phyloP scores from a whole-genome alignment of 1,140 invertebrate genomes.

The Orius insidiosus region DNA sequence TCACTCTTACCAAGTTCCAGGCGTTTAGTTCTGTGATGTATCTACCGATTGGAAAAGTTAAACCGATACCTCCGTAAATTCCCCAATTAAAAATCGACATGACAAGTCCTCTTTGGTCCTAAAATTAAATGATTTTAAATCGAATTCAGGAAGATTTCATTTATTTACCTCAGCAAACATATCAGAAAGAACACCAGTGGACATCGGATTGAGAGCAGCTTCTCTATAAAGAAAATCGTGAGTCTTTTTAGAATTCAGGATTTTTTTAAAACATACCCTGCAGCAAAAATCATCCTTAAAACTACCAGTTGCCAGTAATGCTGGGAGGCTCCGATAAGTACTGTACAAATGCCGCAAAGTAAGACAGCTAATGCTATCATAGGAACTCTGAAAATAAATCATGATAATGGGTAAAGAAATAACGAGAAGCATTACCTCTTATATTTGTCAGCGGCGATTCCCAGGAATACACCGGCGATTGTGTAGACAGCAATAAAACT shows the following conservation, averaged over 20 bases:
- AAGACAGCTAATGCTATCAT: slow-evolving; percentile 58
- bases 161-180: slow-evolving; percentile 47
- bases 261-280: no score
- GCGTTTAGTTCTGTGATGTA: slow-evolving; percentile 65
- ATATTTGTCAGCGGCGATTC: slow-evolving; percentile 64
- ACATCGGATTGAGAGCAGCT: slow-evolving; percentile 76
- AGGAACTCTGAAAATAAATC: slow-evolving; percentile 39
- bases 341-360: slow-evolving; percentile 63
- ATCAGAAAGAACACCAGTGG: slow-evolving; percentile 70
- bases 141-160: no score
- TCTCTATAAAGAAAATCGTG: slow-evolving; percentile 56
- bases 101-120: slow-evolving; percentile 61
- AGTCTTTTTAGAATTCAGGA: no score
- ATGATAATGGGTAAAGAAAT: background rate
- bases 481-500: slow-evolving; percentile 84
- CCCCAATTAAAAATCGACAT: slow-evolving; percentile 93
- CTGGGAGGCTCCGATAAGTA: slow-evolving; percentile 64
- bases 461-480: slow-evolving; percentile 64
- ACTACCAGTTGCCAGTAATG: slow-evolving; percentile 81
- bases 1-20: slow-evolving; percentile 53
- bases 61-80: slow-evolving; percentile 84
- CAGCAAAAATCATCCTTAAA: slow-evolving; percentile 69
- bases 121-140: slow-evolving; percentile 22
- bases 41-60: slow-evolving; percentile 78
- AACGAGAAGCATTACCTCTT: slow-evolving; percentile 27